Evolutionary conservation across 2,888 invertebrate genomes (phyloP).

Genomic region (Ischnus inquisitorius): DNA sequence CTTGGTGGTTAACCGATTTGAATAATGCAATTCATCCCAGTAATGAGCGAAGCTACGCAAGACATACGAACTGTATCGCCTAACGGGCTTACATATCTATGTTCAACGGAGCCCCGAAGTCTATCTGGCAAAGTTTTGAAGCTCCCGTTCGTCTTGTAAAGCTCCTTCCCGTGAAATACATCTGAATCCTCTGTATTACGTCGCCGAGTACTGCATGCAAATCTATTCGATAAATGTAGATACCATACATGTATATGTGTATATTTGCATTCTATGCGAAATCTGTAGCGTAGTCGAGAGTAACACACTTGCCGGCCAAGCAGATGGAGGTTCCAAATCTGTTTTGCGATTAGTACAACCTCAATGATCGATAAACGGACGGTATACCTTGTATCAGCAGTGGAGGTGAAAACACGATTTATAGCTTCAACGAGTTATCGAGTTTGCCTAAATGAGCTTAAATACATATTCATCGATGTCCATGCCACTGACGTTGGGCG

Average conservation of each 20-base stretch:
- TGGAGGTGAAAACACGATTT: background rate
- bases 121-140: background rate
- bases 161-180: background rate
- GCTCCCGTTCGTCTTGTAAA: background rate
- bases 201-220: background rate
- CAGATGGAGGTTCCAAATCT: constrained; percentile 11
- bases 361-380: background rate
- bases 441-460: constrained; percentile 11
- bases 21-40: constrained; percentile 74
- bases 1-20: constrained; percentile 70
- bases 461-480: constrained; percentile 23
- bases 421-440: background rate
- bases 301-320: background rate
- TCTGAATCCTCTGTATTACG: background rate
- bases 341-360: constrained; percentile 48
- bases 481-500: background rate
- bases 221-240: constrained; percentile 4
- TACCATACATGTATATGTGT: background rate
- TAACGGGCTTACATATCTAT: constrained; percentile 21
- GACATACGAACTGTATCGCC: constrained; percentile 49
- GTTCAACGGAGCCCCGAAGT: background rate
- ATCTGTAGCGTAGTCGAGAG: background rate
- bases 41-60: constrained; percentile 67
- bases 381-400: background rate
- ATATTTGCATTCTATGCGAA: background rate